Base-by-base conservation (phyloP, 2,888 invertebrate genomes). In the Drosophila hamatofila region DNA sequence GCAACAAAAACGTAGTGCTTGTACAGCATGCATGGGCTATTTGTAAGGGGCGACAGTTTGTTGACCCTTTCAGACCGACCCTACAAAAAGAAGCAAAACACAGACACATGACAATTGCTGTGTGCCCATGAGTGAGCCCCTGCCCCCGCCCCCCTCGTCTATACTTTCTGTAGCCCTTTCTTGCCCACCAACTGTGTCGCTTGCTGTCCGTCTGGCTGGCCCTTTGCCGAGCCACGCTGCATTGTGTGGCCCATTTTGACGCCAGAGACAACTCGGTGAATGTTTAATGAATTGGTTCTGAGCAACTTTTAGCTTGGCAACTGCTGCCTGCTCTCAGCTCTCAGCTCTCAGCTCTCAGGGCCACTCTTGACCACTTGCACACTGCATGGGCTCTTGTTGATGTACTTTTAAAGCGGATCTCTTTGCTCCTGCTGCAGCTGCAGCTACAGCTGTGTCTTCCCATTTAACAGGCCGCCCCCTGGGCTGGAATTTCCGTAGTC, bases 271-370 rank as follows among this genome's bases (percentile, higher is more conserved):
- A 71, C 68, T 80, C 67, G 66, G 78, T 85, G 83, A 78, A 84
- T 84, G 66, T 84, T 84, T 84, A 82, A 84, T 87, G 84, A 84
- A 80, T 84, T 84, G 80, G 80, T 84, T 82, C 68, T 54, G 67
- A 75, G 74, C 70, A 75, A 81, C 83, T 83, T 77, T 79, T 73
- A 67, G 71, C 65, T 62, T 65, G 58, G 65, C 72, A 71, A 59
- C 64, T 49, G 61, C 46, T 33, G 37, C 37, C 37, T n/a, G 37
- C 37, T 37, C 30, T 4, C 48, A 12, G 56, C 37, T 37, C 30
- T 4, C 48, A 12, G 56, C 30, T 30, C 9, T 5, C 48, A 12
- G 56, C 55, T 69, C 65, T 51, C 57, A 46, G 46, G 48, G 61
- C 70, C 41, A 61, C 65, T 68, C 35, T 63, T 81, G 68, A 68